Evolutionary conservation across 1,140 invertebrate genomes (phyloP).

Genomic region (Pseudomyrmex flavicornis): DNA sequence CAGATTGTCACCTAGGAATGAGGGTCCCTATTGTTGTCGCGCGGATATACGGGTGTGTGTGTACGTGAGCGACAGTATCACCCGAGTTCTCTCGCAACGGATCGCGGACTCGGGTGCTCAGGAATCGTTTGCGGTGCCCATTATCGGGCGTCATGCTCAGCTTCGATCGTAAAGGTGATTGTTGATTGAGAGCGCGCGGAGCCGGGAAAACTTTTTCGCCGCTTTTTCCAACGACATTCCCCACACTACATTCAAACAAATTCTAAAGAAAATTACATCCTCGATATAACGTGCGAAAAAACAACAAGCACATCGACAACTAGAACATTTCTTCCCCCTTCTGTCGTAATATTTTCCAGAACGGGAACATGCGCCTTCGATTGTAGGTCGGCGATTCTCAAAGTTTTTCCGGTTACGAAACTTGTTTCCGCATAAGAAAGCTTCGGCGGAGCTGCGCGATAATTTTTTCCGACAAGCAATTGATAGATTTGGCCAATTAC

Average conservation of each 20-base stretch:
- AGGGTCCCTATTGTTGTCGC: slow-evolving; percentile 64
- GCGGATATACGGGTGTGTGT: slow-evolving; percentile 35
- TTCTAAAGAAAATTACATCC: slow-evolving; percentile 12
- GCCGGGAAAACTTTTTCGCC: slow-evolving; percentile 40
- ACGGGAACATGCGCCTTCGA: neutral
- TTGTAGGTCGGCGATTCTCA: slow-evolving; percentile 6
- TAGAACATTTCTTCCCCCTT: slow-evolving; percentile 27
- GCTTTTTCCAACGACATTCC: neutral
- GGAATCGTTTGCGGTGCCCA: slow-evolving; percentile 76
- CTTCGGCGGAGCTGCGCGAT: neutral
- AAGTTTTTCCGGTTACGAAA: slow-evolving; percentile 17
- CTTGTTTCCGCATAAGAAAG: neutral
- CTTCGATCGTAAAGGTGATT: slow-evolving; percentile 74
- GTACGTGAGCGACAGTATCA: slow-evolving; percentile 66
- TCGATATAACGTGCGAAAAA: slow-evolving; percentile 8
- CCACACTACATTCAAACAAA: neutral
- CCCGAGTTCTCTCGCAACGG: slow-evolving; percentile 77
- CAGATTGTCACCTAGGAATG: slow-evolving; percentile 70
- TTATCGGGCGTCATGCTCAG: slow-evolving; percentile 72
- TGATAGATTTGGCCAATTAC: too few species aligned
- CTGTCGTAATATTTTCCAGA: slow-evolving; percentile 1
- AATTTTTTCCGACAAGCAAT: too few species aligned
- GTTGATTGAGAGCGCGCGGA: slow-evolving; percentile 47
- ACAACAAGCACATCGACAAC: slow-evolving; percentile 8
- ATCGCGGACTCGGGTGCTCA: slow-evolving; percentile 73